Conservation (phyloP, 2,888 invertebrate species). For the Apeira syringaria region DNA sequence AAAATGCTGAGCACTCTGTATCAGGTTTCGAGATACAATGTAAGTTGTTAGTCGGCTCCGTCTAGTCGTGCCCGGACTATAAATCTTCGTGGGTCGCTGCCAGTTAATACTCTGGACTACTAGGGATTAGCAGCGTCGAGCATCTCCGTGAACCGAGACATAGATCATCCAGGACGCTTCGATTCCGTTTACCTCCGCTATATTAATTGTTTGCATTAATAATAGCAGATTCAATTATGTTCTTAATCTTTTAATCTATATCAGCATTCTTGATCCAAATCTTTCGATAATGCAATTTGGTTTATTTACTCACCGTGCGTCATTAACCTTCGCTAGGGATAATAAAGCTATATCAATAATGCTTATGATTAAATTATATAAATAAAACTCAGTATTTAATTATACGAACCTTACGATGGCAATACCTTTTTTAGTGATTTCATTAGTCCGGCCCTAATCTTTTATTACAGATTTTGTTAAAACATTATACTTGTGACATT, state of each 20-base stretch:
- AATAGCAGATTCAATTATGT: conserved; percentile 30
- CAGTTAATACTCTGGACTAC: conserved; percentile 63
- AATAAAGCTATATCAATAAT: too few relatives aligned
- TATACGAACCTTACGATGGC: too few relatives aligned
- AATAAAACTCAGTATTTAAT: too few relatives aligned
- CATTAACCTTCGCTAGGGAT: too few relatives aligned
- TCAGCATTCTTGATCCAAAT: conserved; percentile 15
- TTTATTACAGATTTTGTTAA: too few relatives aligned
- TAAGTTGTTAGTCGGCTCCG: conserved; percentile 52
- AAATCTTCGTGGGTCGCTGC: conserved; percentile 59
- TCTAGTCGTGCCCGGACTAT: conserved; percentile 55
- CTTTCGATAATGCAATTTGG: conserved; percentile 9
- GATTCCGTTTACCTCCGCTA: conserved; percentile 37
- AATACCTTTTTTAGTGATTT: neutral
- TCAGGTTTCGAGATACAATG: conserved; percentile 53
- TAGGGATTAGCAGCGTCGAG: conserved; percentile 62
- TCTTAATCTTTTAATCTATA: conserved; percentile 15
- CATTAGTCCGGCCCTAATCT: neutral
- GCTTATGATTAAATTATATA: too few relatives aligned
- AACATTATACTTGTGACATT: neutral
- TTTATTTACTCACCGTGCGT: neutral
- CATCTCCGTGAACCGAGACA: conserved; percentile 55
- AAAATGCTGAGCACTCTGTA: conserved; percentile 44
- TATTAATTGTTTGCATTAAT: conserved; percentile 42
- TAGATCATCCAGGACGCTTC: conserved; percentile 51